phyloP scores from a whole-genome alignment of 2,888 invertebrate species.

The Ganaspis brasiliensis region DNA sequence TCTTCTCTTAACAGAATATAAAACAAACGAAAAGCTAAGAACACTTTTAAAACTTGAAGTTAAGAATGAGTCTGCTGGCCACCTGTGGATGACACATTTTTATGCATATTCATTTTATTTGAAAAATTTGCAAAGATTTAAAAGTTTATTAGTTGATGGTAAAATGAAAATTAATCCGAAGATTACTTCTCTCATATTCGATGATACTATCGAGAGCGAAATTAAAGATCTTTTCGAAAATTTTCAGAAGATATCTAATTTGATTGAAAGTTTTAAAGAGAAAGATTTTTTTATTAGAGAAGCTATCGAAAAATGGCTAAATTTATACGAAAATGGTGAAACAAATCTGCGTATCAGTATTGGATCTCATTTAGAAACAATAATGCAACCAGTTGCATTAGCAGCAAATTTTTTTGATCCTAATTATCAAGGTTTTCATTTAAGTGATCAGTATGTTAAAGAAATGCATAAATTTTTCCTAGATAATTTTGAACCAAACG shows the following conservation, averaged over 20 bases:
- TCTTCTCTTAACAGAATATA: background rate
- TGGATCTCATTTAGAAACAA: no score
- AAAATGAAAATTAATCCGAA: background rate
- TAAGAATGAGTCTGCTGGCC: background rate
- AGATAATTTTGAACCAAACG: background rate
- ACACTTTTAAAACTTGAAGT: background rate
- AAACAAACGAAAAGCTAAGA: background rate
- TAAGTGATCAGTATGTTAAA: background rate
- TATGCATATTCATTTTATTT: background rate
- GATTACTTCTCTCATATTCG: background rate
- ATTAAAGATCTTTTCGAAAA: background rate
- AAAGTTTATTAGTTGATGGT: background rate
- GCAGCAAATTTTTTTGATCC: background rate
- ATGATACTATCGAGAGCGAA: background rate
- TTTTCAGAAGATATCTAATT: background rate
- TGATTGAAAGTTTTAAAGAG: background rate
- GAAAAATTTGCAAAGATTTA: background rate
- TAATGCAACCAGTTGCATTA: background rate
- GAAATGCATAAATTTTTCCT: background rate
- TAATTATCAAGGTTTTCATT: background rate
- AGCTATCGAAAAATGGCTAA: conserved; percentile 8
- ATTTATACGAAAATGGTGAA: background rate
- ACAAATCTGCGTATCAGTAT: background rate
- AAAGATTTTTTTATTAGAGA: background rate
- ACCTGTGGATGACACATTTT: background rate